These are phyloP conservation scores for Eonycteris spelaea DNA, from an alignment of 2,113 vertebrate genomes.

Conservation along the genomic window DNA sequence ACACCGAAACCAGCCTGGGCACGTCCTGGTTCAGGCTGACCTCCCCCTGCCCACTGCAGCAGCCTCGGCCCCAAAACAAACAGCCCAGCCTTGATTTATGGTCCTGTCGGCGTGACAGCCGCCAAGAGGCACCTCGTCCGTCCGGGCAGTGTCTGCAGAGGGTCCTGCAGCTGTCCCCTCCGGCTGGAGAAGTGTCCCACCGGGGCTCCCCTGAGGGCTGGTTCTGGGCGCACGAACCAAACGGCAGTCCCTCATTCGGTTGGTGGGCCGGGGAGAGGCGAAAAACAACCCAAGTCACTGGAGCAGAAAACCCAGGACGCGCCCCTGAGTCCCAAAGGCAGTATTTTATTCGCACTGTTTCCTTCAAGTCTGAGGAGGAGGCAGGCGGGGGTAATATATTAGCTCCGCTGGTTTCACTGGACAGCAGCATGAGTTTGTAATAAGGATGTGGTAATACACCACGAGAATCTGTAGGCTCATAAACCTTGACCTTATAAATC, in stretches of 20 bases:
- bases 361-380: conserved; percentile 58
- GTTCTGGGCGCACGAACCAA: not conserved
- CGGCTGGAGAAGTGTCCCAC: not conserved
- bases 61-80: not conserved
- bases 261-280: not conserved
- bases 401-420: conserved; percentile 82
- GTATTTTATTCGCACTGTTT: conserved; percentile 72
- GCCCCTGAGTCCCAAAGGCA: conserved; percentile 26
- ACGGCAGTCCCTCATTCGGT: not conserved
- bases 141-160: no score
- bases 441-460: conserved; percentile 87
- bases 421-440: conserved; percentile 85
- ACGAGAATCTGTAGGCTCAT: conserved; percentile 85
- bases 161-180: not conserved
- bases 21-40: not conserved
- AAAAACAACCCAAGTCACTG: conserved; percentile 19
- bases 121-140: not conserved
- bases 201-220: not conserved
- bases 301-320: conserved; percentile 6
- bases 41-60: not conserved
- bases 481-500: conserved; percentile 92
- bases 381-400: conserved; percentile 79
- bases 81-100: not conserved
- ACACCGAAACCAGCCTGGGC: not conserved
- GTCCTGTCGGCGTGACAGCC: fast-evolving